phyloP scores from a whole-genome alignment of 2,888 invertebrate species.

The Hypselothyrea guttata region DNA sequence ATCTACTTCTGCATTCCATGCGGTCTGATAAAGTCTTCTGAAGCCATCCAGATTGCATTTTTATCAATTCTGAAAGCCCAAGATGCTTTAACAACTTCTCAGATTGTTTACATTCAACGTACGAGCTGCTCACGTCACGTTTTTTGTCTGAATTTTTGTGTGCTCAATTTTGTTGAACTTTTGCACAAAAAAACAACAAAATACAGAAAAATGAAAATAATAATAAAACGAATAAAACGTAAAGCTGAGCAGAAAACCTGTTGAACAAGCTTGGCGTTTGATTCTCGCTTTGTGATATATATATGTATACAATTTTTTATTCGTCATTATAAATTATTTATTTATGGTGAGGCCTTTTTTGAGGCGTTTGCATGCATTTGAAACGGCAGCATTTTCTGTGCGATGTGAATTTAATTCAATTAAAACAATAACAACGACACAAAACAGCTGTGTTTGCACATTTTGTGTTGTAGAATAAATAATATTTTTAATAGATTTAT shows the following conservation, averaged over 20 bases:
- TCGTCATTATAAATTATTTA: conserved; percentile 30
- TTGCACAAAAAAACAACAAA: conserved; percentile 39
- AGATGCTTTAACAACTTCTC: not conserved
- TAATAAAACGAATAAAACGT: conserved; percentile 20
- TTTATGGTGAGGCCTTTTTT: conserved; percentile 21
- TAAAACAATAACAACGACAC: not conserved
- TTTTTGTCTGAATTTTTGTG: conserved; percentile 14
- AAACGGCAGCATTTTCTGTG: conserved; percentile 6
- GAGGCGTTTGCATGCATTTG: too few relatives aligned
- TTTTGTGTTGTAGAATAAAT: conserved; percentile 16
- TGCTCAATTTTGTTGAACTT: conserved; percentile 65
- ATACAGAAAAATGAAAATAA: conserved; percentile 14
- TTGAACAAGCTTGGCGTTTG: conserved; percentile 49
- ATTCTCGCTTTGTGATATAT: conserved; percentile 19
- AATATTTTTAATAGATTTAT: conserved; percentile 18
- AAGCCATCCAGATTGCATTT: too few relatives aligned
- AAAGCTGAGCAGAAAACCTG: conserved; percentile 67
- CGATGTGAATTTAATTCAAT: not conserved
- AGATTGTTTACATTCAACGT: conserved; percentile 52
- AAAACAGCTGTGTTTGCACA: conserved; percentile 67
- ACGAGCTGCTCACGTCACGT: conserved; percentile 51
- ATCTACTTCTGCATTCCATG: too few relatives aligned
- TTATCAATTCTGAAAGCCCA: too few relatives aligned
- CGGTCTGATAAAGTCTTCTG: too few relatives aligned
- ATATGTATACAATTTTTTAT: too few relatives aligned